Percentiles rank a stretch among this genome's conserved stretches.
These are phyloP conservation scores for Tetraodon nigroviridis DNA, from an alignment of 2,113 vertebrate species.

Conservation along the genomic window DNA sequence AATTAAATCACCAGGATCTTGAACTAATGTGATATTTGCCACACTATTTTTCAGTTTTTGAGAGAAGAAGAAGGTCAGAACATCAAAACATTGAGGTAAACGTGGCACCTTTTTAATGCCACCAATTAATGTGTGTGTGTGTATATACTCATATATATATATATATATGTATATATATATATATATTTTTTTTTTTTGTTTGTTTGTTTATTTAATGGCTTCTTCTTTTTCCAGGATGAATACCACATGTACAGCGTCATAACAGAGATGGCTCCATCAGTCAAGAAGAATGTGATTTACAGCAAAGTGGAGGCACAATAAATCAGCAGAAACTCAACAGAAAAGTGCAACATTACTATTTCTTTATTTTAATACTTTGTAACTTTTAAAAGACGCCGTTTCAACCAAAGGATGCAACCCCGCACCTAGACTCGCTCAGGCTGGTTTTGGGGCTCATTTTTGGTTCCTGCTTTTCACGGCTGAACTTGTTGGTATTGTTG, in stretches of 20 bases:
- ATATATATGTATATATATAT: no score
- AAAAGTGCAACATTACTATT: no score
- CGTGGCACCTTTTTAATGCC: background rate
- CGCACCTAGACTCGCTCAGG: no score
- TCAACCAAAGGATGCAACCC: no score
- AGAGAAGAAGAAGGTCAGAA: background rate
- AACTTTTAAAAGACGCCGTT: background rate
- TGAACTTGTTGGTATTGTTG: background rate
- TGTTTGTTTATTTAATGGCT: no score
- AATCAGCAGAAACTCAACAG: no score
- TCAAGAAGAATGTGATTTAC: background rate
- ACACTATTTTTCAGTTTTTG: slow-evolving; percentile 1
- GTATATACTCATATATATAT: no score
- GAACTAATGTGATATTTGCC: background rate
- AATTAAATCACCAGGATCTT: background rate
- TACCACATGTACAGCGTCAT: no score
- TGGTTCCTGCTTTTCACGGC: background rate
- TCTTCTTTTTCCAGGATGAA: slow-evolving; percentile 4
- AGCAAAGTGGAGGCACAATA: slow-evolving; percentile 8
- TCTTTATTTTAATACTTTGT: no score
- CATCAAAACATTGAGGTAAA: slow-evolving; percentile 1
- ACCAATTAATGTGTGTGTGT: no score
- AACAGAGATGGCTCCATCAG: background rate
- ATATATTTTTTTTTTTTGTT: no score
- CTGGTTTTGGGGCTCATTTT: background rate